These are phyloP conservation scores for Tachystola acroxantha DNA, from an alignment of 2,888 invertebrate species.

Conservation along the genomic window DNA sequence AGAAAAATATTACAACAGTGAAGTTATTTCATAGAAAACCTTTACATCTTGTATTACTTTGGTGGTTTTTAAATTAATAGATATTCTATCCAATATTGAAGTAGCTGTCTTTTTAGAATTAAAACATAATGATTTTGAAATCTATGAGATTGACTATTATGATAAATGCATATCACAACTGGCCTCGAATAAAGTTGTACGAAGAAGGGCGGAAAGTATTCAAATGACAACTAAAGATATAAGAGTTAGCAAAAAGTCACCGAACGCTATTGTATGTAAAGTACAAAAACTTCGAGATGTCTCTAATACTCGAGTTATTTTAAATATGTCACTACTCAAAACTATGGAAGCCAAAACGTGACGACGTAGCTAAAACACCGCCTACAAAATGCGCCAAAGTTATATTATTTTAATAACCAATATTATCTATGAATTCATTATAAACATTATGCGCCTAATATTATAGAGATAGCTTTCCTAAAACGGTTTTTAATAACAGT, in stretches of 20 bases:
- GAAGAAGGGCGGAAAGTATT: constrained; percentile 8
- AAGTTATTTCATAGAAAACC: constrained; percentile 23
- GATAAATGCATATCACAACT: constrained; percentile 59
- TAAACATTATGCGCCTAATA: constrained; percentile 42
- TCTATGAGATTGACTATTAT: constrained; percentile 20
- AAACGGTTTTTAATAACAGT: constrained; percentile 37
- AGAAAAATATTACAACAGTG: constrained; percentile 13
- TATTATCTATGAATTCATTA: constrained; percentile 17
- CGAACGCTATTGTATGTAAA: constrained; percentile 41
- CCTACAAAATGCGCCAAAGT: constrained; percentile 46
- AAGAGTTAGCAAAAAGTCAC: constrained; percentile 18
- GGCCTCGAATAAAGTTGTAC: constrained; percentile 27
- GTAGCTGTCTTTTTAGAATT: constrained; percentile 33
- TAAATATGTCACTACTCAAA: constrained; percentile 51
- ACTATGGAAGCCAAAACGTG: constrained; percentile 72
- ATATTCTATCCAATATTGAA: constrained; percentile 3
- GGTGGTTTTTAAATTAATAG: constrained; percentile 24
- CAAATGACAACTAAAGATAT: constrained; percentile 9
- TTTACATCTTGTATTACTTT: constrained; percentile 32
- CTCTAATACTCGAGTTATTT: constrained; percentile 9
- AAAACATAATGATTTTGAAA: constrained; percentile 5
- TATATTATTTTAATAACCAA: constrained; percentile 22
- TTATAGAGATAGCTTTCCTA: constrained; percentile 65
- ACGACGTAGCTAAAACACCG: constrained; percentile 45
- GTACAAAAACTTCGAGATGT: constrained; percentile 43